A percentile compares a stretch with the other conserved stretches of the same genome.
Conservation (phyloP, 2,888 invertebrate genomes). For the Silvanus unidentatus region DNA sequence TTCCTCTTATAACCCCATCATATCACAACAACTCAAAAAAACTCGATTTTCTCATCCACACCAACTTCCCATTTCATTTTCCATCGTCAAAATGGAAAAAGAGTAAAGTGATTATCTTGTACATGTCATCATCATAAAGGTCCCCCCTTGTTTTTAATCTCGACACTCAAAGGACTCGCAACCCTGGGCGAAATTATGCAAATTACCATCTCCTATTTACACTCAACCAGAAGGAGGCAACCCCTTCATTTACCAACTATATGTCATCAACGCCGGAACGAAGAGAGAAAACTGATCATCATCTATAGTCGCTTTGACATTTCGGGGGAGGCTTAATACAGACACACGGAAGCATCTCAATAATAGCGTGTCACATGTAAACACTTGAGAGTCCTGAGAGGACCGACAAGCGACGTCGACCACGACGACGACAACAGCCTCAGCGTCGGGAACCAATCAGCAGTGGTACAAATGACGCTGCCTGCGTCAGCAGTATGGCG, state of each 20-base stretch:
- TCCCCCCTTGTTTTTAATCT: constrained; percentile 1
- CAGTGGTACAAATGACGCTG: constrained; percentile 16
- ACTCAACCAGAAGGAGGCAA: background rate
- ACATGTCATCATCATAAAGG: background rate
- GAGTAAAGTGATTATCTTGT: too few relatives aligned
- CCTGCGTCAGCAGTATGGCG: constrained; percentile 35
- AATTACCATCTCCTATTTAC: background rate
- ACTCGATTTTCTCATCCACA: too few relatives aligned
- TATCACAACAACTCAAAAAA: too few relatives aligned
- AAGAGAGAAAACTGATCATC: too few relatives aligned
- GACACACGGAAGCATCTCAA: background rate
- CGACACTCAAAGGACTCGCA: background rate
- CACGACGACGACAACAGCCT: background rate
- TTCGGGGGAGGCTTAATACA: background rate
- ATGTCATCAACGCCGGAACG: too few relatives aligned
- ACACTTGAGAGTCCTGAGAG: constrained; percentile 2
- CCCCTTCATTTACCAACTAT: background rate
- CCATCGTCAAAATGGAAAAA: too few relatives aligned
- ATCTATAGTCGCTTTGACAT: background rate
- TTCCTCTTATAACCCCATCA: too few relatives aligned
- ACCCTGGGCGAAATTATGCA: background rate
- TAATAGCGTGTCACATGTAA: constrained; percentile 2
- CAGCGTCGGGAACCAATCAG: constrained; percentile 21
- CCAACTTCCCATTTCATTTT: too few relatives aligned
- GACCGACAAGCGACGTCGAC: background rate